A percentile compares a stretch with the other conserved stretches of the same genome.
phyloP scores from a whole-genome alignment of 2,797 vertebrate species.

The Bufotes viridis region DNA sequence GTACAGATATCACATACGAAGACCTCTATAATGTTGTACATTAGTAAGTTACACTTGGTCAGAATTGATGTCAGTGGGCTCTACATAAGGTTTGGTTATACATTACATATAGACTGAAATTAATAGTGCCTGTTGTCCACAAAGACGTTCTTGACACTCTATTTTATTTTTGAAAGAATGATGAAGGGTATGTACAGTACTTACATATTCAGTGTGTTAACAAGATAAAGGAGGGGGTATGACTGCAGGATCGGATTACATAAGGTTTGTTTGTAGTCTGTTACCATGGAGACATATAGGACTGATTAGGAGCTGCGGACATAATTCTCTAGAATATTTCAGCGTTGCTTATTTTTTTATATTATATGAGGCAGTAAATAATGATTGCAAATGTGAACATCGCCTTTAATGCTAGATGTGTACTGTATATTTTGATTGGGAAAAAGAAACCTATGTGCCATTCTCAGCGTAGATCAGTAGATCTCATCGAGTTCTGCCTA shows the following conservation, averaged over 20 bases:
- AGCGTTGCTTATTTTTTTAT: background rate
- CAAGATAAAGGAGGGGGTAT: background rate
- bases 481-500: slow-evolving; percentile 64
- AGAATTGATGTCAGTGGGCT: background rate
- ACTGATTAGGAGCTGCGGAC: background rate
- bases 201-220: background rate
- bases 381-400: background rate
- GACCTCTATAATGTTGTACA: background rate
- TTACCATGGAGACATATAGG: background rate
- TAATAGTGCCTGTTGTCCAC: too few relatives aligned
- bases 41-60: background rate
- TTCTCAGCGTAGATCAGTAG: background rate
- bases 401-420: background rate
- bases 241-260: background rate
- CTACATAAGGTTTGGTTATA: background rate
- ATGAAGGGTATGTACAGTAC: too few relatives aligned
- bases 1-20: background rate
- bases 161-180: too few relatives aligned
- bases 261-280: background rate
- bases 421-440: background rate
- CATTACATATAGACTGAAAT: background rate
- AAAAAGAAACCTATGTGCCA: background rate
- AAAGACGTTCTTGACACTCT: too few relatives aligned
- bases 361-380: background rate
- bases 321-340: background rate